These are phyloP conservation scores for Phymorhynchus buccinoides DNA, from an alignment of 1,140 invertebrate genomes.

Conservation along the genomic window DNA sequence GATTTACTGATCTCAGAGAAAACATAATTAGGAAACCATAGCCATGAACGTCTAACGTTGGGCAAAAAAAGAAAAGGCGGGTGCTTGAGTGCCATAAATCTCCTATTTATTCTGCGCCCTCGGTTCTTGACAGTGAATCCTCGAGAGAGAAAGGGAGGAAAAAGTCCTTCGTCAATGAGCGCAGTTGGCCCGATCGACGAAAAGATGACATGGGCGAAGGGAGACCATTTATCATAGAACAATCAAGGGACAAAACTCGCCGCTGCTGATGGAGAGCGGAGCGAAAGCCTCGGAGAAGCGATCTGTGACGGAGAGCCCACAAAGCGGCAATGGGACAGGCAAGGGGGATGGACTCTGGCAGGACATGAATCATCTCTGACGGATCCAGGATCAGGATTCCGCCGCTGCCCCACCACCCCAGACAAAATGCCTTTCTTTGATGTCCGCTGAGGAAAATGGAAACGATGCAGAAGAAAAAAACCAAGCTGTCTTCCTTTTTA, in stretches of 20 bases:
- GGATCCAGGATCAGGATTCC: not conserved
- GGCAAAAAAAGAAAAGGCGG: not conserved
- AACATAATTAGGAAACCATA: too few relatives aligned
- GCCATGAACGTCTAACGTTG: too few relatives aligned
- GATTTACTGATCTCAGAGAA: too few relatives aligned
- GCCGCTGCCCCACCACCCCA: not conserved
- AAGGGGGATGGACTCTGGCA: not conserved
- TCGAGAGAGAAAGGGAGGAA: not conserved
- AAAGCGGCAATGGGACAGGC: not conserved
- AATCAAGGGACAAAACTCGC: conserved; percentile 25
- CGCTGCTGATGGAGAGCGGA: not conserved
- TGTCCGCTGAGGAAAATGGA: not conserved
- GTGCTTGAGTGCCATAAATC: not conserved
- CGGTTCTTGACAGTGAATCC: not conserved
- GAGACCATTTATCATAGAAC: conserved; percentile 20
- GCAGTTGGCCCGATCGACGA: conserved; percentile 1
- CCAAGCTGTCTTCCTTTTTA: not conserved
- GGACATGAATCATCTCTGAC: not conserved
- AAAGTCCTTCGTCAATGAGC: not conserved
- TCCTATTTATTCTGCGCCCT: not conserved
- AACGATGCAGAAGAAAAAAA: not conserved
- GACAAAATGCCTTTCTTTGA: not conserved
- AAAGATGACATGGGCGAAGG: conserved; percentile 2
- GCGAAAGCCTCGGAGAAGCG: not conserved
- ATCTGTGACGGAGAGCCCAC: not conserved